Percentiles rank a stretch among this genome's conserved stretches.
Conservation (phyloP, 1,140 invertebrate genomes). For the Drosophila hydei region DNA sequence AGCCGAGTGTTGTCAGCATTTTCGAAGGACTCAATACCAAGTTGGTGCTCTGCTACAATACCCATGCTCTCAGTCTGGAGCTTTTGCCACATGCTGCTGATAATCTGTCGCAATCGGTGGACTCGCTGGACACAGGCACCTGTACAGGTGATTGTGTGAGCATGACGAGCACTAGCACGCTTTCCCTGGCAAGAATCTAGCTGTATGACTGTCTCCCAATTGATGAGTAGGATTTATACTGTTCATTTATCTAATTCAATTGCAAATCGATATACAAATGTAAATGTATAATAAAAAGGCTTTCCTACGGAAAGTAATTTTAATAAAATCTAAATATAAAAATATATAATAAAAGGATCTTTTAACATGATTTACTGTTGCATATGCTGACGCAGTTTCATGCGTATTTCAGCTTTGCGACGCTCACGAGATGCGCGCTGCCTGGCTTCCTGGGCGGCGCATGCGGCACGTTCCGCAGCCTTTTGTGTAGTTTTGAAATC, state of each 20-base stretch:
- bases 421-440: constrained; percentile 51
- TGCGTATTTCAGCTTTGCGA: constrained; percentile 32
- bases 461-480: constrained; percentile 86
- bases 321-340: not conserved
- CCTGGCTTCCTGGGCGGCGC: constrained; percentile 86
- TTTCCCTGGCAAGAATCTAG: constrained; percentile 29
- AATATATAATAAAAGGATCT: constrained; percentile 1
- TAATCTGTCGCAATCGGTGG: constrained; percentile 48
- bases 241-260: no score
- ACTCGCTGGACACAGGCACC: constrained; percentile 55
- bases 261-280: no score
- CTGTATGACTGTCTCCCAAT: no score
- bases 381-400: not conserved
- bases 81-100: constrained; percentile 83
- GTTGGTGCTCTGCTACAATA: constrained; percentile 90
- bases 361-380: not conserved
- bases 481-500: constrained; percentile 87
- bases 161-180: constrained; percentile 60
- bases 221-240: no score
- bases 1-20: constrained; percentile 91
- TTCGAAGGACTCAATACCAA: constrained; percentile 90
- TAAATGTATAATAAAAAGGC: no score
- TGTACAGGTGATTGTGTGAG: constrained; percentile 55
- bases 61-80: constrained; percentile 88
- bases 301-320: not conserved